Conservation (phyloP, 2,113 vertebrate species). For the Hypomesus transpacificus region DNA sequence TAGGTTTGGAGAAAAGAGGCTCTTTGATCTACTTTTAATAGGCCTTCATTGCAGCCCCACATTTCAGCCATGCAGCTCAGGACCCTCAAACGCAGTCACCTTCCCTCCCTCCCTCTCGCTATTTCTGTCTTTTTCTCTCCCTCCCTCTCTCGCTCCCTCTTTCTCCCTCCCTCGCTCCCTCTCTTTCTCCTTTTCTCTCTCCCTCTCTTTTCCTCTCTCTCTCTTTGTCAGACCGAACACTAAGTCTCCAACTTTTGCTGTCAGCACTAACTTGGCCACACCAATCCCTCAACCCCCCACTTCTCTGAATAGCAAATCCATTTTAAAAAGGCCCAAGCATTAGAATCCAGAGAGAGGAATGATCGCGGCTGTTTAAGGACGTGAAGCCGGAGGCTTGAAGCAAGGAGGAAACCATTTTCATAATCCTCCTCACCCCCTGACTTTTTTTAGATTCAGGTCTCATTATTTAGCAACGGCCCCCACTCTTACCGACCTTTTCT, state of each 20-base stretch:
- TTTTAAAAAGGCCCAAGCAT: slow-evolving; percentile 25
- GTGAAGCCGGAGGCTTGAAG: slow-evolving; percentile 25
- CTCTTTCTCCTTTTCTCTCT: too few species aligned
- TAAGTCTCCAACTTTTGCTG: slow-evolving; percentile 47
- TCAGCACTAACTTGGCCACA: slow-evolving; percentile 42
- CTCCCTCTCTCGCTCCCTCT: too few species aligned
- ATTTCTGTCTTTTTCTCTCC: too few species aligned
- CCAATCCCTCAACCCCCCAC: neutral
- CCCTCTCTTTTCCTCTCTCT: slow-evolving; percentile 20
- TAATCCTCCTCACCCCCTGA: slow-evolving; percentile 25
- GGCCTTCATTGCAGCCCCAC: slow-evolving; percentile 42
- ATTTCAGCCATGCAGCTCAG: slow-evolving; percentile 32
- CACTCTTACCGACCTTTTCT: slow-evolving; percentile 16
- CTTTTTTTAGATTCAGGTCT: slow-evolving; percentile 22
- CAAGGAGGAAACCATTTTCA: slow-evolving; percentile 23
- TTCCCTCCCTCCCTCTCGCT: too few species aligned
- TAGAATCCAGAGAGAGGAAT: slow-evolving; percentile 40
- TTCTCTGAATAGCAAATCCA: slow-evolving; percentile 39
- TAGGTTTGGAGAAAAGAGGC: slow-evolving; percentile 30
- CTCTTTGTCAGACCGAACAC: slow-evolving; percentile 45
- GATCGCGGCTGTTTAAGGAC: slow-evolving; percentile 37
- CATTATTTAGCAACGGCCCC: too few species aligned
- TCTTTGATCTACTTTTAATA: slow-evolving; percentile 63
- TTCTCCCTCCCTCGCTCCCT: too few species aligned
- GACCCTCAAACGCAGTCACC: slow-evolving; percentile 34